These are phyloP conservation scores for Zaprionus ghesquierei DNA, from an alignment of 1,140 invertebrate genomes.

Conservation along the genomic window DNA sequence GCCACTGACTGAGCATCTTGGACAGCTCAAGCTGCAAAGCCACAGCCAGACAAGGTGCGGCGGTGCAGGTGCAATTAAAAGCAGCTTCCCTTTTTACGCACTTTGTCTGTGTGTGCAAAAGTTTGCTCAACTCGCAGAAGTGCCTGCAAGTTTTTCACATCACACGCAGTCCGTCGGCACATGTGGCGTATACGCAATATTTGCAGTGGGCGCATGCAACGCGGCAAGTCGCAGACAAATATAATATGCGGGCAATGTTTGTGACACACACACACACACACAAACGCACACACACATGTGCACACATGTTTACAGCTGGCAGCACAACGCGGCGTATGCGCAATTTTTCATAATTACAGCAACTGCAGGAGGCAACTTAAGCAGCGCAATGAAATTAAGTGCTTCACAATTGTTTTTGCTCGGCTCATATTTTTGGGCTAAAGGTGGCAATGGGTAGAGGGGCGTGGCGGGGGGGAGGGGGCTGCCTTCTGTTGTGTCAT, in stretches of 20 bases:
- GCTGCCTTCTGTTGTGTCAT: background rate
- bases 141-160: background rate
- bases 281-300: background rate
- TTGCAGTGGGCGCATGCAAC: conserved; percentile 13
- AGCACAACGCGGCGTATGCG: conserved; percentile 46
- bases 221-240: conserved; percentile 30
- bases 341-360: conserved; percentile 71
- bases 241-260: conserved; percentile 37
- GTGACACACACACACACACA: conserved; percentile 9
- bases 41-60: no score
- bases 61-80: background rate
- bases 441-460: background rate
- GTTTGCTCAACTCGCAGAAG: background rate
- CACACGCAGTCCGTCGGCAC: conserved; percentile 7
- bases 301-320: background rate
- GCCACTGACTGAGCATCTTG: background rate
- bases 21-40: no score
- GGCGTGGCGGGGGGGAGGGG: no score
- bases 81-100: background rate
- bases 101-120: background rate
- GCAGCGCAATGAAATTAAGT: conserved; percentile 66
- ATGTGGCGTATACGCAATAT: conserved; percentile 61
- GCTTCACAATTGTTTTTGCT: conserved; percentile 50
- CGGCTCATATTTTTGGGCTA: background rate
- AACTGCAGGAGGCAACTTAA: conserved; percentile 52